Conservation (phyloP, 1,140 invertebrate genomes). For the Heliconius hermathena region DNA sequence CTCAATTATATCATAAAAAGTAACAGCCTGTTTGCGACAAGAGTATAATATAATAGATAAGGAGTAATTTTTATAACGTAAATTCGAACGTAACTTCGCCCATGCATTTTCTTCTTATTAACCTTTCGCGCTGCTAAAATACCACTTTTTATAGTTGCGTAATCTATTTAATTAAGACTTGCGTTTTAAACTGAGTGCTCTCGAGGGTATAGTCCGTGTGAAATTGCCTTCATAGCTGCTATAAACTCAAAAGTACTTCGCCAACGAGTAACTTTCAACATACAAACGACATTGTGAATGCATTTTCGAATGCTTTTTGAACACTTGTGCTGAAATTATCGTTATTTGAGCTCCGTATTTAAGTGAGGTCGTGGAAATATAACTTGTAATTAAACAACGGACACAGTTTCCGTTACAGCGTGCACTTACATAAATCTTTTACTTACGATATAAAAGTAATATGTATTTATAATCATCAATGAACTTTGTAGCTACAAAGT, state of each 20-base stretch:
- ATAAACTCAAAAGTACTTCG: conserved; percentile 26
- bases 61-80: not conserved
- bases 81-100: too few species aligned
- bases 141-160: too few species aligned
- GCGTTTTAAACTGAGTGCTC: too few species aligned
- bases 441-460: not conserved
- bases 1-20: not conserved
- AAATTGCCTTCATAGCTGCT: conserved; percentile 24
- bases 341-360: conserved; percentile 12
- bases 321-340: conserved; percentile 12
- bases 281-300: conserved; percentile 25
- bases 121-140: too few species aligned
- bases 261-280: conserved; percentile 25
- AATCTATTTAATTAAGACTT: too few species aligned
- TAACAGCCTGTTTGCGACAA: not conserved
- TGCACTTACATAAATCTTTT: not conserved
- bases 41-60: not conserved
- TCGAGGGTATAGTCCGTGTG: too few species aligned
- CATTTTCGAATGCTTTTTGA: conserved; percentile 19
- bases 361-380: not conserved
- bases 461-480: too few species aligned
- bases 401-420: not conserved
- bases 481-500: too few species aligned
- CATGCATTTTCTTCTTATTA: too few species aligned
- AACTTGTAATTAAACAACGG: not conserved